Base-by-base conservation (phyloP, 2,888 invertebrate species). In the Stenolophus ochropezus region DNA sequence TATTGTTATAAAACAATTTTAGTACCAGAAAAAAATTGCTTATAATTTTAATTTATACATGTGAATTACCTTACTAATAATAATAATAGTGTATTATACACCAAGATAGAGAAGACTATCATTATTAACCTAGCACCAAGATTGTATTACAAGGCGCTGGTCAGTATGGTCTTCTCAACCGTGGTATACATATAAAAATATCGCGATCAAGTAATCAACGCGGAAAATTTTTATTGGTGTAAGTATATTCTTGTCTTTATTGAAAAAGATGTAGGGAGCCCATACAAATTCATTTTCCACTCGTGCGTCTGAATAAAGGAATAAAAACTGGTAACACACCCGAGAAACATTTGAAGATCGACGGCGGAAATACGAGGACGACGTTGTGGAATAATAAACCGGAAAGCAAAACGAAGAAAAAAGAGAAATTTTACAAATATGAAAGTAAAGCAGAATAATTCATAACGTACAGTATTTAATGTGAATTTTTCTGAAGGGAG, bases 331-430 rank as follows among this genome's bases (percentile, higher is more conserved):
- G 56, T 56, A 20, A 56, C 56, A 56, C 11, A 56, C 20, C 56
- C 56, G 56, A 56, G 61, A 61, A 61, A 61, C 61, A 61, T 61
- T 23, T 23, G 61, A 61, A n/a, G 61, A 61, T 61, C 61, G 23
- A 61, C 61, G 61, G n/a, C 61, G 61, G 61, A 61, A 61, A 21
- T 49, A 18, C 16, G 21, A 20, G 25, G 51, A 23, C 47, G 53
- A 23, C 20, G 74, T 14, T 25, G 23, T 49, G 74, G 74, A 74
- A 74, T 74, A 74, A 74, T 51, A 74, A 74, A 74, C 74, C 51
- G 74, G 74, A 61, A 61, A 25, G n/a, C 25, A n/a, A 23, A 58
- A 25, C 25, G 56, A 8, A 56, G 18, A 21, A 56, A 49, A 56
- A 56, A 20, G 56, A 20, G 21, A 20, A 56, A n/a, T 51, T 51